A percentile compares a stretch with the other conserved stretches of the same genome.
Conservation (phyloP, 1,140 invertebrate genomes). For the Anoplophora glabripennis region DNA sequence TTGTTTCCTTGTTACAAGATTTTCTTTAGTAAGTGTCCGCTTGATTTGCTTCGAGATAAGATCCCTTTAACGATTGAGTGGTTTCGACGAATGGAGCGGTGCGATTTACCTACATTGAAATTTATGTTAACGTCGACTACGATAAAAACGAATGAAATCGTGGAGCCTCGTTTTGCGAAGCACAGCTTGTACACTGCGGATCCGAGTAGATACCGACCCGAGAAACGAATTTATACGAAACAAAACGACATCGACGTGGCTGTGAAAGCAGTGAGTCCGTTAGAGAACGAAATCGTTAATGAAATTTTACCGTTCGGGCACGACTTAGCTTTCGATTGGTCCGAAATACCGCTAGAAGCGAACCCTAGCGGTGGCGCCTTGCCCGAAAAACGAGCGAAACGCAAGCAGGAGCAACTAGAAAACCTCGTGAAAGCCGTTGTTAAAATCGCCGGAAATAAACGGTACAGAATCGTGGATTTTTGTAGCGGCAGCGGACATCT, state of each 20-base stretch:
- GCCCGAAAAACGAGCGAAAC: slow-evolving; percentile 66
- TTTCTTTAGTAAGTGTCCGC: slow-evolving; percentile 56
- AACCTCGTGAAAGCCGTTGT: slow-evolving; percentile 80
- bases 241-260: slow-evolving; percentile 71
- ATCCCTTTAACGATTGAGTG: slow-evolving; percentile 68
- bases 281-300: slow-evolving; percentile 47
- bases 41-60: slow-evolving; percentile 51
- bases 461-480: slow-evolving; percentile 82
- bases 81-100: slow-evolving; percentile 56
- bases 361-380: slow-evolving; percentile 76
- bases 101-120: slow-evolving; percentile 21
- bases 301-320: slow-evolving; percentile 48
- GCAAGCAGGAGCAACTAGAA: slow-evolving; percentile 88
- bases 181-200: slow-evolving; percentile 78
- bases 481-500: slow-evolving; percentile 92
- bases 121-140: neutral
- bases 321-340: slow-evolving; percentile 60
- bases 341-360: slow-evolving; percentile 63
- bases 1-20: slow-evolving; percentile 71
- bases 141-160: slow-evolving; percentile 29
- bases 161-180: slow-evolving; percentile 43
- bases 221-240: slow-evolving; percentile 69
- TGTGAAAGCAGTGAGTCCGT: slow-evolving; percentile 51
- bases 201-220: slow-evolving; percentile 70
- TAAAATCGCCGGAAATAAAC: slow-evolving; percentile 56